phyloP scores from a whole-genome alignment of 2,888 invertebrate genomes.

The Theodoxus fluviatilis region DNA sequence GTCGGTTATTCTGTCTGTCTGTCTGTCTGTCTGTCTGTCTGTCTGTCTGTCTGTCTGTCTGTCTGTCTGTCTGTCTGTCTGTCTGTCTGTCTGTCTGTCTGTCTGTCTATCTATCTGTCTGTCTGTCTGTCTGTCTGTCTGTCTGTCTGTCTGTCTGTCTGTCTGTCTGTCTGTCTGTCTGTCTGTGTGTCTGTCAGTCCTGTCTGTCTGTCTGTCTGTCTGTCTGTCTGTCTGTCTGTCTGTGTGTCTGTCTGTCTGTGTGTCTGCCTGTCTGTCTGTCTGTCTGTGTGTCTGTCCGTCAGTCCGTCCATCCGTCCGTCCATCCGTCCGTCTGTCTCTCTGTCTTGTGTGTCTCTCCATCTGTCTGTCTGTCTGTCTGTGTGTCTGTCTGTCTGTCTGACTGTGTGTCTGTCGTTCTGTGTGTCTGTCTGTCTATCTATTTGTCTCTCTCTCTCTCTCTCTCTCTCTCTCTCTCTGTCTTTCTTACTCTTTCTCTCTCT shows the following conservation, averaged over 20 bases:
- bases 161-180: constrained; percentile 56
- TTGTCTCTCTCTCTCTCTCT: constrained; percentile 7
- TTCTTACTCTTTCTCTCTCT: constrained; percentile 4
- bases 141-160: constrained; percentile 59
- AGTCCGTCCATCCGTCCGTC: neutral
- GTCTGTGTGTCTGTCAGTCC: no score
- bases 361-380: neutral
- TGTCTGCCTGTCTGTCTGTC: neutral
- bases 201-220: constrained; percentile 3
- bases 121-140: constrained; percentile 9
- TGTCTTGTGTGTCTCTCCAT: neutral
- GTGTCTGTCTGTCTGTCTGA: no score
- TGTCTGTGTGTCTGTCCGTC: neutral
- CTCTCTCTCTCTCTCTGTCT: neutral
- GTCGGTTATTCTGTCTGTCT: neutral
- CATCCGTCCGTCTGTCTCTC: neutral
- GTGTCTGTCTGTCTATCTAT: neutral
- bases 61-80: no score
- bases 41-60: neutral
- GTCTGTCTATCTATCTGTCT: neutral
- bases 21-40: neutral
- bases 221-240: constrained; percentile 8
- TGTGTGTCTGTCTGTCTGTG: neutral
- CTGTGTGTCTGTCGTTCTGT: neutral
- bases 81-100: neutral